Base-by-base conservation (phyloP, 2,888 invertebrate species). In the Galeruca laticollis region DNA sequence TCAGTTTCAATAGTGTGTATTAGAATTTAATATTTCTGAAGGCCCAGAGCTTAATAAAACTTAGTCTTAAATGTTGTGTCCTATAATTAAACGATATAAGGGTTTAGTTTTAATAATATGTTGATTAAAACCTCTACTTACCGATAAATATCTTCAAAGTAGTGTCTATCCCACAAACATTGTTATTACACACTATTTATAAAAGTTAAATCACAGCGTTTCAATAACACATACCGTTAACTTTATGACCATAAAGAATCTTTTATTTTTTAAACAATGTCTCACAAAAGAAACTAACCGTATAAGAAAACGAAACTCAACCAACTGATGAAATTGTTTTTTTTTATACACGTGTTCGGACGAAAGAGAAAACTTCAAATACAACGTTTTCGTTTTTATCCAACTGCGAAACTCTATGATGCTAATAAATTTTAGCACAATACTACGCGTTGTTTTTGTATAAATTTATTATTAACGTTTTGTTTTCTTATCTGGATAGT, bases 301-400 rank as follows among this genome's bases (percentile, higher is more conserved):
- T 26, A 31, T 47, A 26, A 47, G 26, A 60, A 51, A 61, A 40
- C 40, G 60, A 56, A 61, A 68, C 26, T 51, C 54, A 60, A 35
- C 56, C 31, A n/a, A 20, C 47, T 68, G 33, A 26, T 26, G 26
- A 68, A 40, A 60, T 40, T 49, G 33, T 37, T 13, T 54, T 21
- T 54, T 60, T 54, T 54, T 21, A 49, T 51, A 15, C 52, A 40
- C 15, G 52, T 51, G 51, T 52, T 40, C 13, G 6, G n/a, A 40
- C n/a, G 40, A 40, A 40, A 40, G n/a, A 40, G 40, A 40, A 40
- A 40, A 40, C 26, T n/a, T n/a, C 3, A 26, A 26, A 26, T 26
- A 26, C 4, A 26, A 26, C 26, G 26, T 26, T 26, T 1, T 5
- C 26, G 26, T 6, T 26, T 26, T 26, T 40, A n/a, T 13, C n/a